Evolutionary conservation across 2,888 invertebrate species (phyloP).

Genomic region (Acanthoscelides obtectus): DNA sequence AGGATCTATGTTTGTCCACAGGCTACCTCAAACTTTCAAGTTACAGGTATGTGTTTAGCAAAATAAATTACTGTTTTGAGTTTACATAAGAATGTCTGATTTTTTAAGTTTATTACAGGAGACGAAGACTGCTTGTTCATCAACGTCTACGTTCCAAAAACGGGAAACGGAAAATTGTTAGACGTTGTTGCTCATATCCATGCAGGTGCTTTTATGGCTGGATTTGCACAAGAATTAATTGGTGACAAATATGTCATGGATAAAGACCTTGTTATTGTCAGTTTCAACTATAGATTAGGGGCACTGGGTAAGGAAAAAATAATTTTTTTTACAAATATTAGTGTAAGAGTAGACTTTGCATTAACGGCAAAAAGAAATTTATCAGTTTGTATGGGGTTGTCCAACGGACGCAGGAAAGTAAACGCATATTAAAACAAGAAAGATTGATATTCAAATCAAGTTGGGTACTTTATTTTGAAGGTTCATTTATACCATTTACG

Average conservation of each 20-base stretch:
- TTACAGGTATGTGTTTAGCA: too few relatives aligned
- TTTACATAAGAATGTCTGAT: too few relatives aligned
- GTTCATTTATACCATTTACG: too few relatives aligned
- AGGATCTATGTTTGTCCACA: slow-evolving; percentile 9
- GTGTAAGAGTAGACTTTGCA: too few relatives aligned
- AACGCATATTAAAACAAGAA: too few relatives aligned
- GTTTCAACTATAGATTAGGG: slow-evolving; percentile 39
- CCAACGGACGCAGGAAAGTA: too few relatives aligned
- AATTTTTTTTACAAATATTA: background rate
- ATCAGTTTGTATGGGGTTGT: too few relatives aligned
- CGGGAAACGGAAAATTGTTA: slow-evolving; percentile 27
- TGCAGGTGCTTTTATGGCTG: slow-evolving; percentile 62
- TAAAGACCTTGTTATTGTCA: slow-evolving; percentile 44
- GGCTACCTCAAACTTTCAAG: background rate
- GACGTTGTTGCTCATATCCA: slow-evolving; percentile 61
- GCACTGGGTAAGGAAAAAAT: slow-evolving; percentile 28
- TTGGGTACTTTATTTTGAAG: too few relatives aligned
- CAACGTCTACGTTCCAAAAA: slow-evolving; percentile 54
- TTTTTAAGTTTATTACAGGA: slow-evolving; percentile 47
- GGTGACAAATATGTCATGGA: slow-evolving; percentile 57
- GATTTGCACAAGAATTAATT: slow-evolving; percentile 50
- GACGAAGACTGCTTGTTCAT: slow-evolving; percentile 60
- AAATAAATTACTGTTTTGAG: too few relatives aligned
- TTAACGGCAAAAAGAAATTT: too few relatives aligned
- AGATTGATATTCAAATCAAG: too few relatives aligned